These are phyloP conservation scores for Columbina picui DNA, from an alignment of 2,113 vertebrate species.

Conservation along the genomic window DNA sequence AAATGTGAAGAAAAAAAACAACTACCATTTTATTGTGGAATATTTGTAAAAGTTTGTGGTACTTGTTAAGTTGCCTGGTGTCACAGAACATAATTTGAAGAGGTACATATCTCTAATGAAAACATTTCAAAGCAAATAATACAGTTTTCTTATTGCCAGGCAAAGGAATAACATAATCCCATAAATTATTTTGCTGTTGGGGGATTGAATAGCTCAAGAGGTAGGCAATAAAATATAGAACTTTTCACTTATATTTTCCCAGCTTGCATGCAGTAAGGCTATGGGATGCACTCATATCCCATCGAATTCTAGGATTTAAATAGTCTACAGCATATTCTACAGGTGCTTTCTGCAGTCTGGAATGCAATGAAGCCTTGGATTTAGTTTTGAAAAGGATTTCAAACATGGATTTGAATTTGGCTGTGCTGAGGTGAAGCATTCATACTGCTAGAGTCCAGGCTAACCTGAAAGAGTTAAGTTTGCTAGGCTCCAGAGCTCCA, in stretches of 20 bases:
- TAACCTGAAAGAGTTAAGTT: not conserved
- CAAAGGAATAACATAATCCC: conserved; percentile 61
- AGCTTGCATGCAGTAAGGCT: conserved; percentile 13
- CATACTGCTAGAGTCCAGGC: not conserved
- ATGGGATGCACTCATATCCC: not conserved
- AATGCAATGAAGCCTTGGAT: not conserved
- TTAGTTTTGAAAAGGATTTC: not conserved
- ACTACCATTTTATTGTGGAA: not conserved
- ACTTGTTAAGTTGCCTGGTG: not conserved
- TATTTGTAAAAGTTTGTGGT: not conserved
- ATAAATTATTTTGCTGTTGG: conserved; percentile 59
- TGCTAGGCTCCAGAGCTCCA: not conserved
- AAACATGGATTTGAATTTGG: not conserved
- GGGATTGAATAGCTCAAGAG: conserved; percentile 61
- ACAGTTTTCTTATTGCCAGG: conserved; percentile 57
- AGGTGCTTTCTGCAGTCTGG: not conserved
- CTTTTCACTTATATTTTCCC: conserved; percentile 35
- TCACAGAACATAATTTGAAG: not conserved
- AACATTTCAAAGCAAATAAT: conserved; percentile 38
- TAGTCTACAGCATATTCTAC: not conserved
- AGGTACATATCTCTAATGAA: not conserved
- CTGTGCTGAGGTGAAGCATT: not conserved
- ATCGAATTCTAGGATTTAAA: not conserved
- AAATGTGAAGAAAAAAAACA: not conserved
- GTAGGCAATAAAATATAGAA: conserved; percentile 37